Conservation (phyloP, 2,888 invertebrate species). For the Bugula neritina region DNA sequence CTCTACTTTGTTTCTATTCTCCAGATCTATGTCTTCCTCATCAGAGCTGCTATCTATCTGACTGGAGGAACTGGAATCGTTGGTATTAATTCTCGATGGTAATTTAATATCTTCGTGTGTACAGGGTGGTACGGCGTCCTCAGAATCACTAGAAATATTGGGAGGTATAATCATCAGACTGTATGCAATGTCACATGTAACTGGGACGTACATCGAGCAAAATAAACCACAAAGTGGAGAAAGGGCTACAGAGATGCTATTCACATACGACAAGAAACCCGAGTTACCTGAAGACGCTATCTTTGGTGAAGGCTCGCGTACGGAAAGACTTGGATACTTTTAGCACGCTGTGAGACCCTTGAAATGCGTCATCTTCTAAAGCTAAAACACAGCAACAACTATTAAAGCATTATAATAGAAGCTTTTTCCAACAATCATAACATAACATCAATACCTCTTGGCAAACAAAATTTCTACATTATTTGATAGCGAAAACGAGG, state of each 20-base stretch:
- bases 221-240: too few species aligned
- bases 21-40: not conserved
- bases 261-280: too few species aligned
- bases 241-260: too few species aligned
- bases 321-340: conserved; percentile 19
- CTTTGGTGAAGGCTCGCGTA: conserved; percentile 10
- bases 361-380: not conserved
- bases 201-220: too few species aligned
- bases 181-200: too few species aligned
- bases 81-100: conserved; percentile 13
- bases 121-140: not conserved
- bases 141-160: not conserved
- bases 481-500: too few species aligned
- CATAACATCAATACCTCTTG: too few species aligned
- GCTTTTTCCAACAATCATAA: too few species aligned
- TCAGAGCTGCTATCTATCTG: conserved; percentile 5
- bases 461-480: too few species aligned
- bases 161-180: too few species aligned
- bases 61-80: conserved; percentile 17
- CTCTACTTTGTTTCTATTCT: not conserved
- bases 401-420: too few species aligned
- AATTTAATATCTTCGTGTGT: conserved; percentile 2
- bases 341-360: not conserved
- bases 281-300: conserved; percentile 11
- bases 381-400: too few species aligned